These are phyloP conservation scores for Catocala nupta DNA, from an alignment of 2,888 invertebrate genomes.

Conservation along the genomic window DNA sequence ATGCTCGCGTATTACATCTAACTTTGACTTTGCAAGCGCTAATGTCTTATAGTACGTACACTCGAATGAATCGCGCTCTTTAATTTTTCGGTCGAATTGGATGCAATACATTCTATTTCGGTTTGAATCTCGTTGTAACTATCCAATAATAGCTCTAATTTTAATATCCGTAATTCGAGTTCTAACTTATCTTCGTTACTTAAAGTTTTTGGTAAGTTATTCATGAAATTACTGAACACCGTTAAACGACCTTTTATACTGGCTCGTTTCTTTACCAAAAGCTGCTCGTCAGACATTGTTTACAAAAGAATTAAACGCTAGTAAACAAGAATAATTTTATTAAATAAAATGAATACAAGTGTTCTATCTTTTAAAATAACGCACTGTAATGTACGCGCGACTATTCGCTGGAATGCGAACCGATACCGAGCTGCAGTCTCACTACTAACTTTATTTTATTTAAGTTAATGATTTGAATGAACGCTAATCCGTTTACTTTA, in stretches of 20 bases:
- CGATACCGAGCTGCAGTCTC: too few species aligned
- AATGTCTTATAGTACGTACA: slow-evolving; percentile 1
- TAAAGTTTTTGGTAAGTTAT: slow-evolving; percentile 6
- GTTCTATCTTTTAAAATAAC: too few species aligned
- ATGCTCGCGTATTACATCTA: neutral
- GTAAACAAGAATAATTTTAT: neutral
- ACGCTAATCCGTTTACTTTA: too few species aligned
- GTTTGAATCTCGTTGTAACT: neutral
- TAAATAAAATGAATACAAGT: too few species aligned
- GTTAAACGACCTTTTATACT: neutral
- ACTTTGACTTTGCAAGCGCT: neutral
- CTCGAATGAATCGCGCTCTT: slow-evolving; percentile 6
- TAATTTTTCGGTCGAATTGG: neutral
- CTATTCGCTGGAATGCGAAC: too few species aligned
- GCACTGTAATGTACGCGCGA: too few species aligned
- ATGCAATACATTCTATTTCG: neutral
- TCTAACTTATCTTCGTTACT: slow-evolving; percentile 5
- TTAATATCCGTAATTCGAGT: slow-evolving; percentile 3
- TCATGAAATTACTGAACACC: neutral
- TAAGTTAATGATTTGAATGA: too few species aligned
- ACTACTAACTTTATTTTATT: too few species aligned
- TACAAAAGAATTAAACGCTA: neutral
- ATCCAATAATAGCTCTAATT: neutral
- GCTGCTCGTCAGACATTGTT: slow-evolving; percentile 4
- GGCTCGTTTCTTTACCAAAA: too few species aligned